Conservation (phyloP, 2,797 vertebrate species). For the Phyllotis vaccarum region DNA sequence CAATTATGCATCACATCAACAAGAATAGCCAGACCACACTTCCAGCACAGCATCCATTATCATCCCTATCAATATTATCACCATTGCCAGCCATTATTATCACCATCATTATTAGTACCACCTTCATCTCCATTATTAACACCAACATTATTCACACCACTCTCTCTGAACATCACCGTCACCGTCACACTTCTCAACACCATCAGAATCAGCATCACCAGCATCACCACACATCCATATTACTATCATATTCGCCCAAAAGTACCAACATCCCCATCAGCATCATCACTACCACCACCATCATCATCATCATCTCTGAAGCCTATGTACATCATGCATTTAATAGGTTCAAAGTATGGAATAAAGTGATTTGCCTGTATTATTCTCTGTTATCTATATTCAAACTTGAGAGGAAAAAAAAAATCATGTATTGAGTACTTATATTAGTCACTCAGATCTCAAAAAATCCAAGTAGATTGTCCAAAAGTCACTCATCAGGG, state of each 20-base stretch:
- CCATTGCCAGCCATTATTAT: too few species aligned
- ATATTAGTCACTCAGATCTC: background rate
- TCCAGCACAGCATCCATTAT: background rate
- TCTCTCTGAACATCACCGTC: background rate
- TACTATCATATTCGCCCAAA: background rate
- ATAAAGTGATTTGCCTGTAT: background rate
- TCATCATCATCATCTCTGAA: background rate
- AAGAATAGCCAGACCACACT: background rate
- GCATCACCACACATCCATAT: too few species aligned
- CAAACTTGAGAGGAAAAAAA: background rate
- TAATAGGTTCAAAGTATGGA: background rate
- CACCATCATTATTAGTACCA: too few species aligned
- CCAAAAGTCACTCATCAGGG: background rate
- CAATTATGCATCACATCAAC: background rate
- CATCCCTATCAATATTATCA: background rate
- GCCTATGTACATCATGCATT: background rate
- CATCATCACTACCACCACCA: accelerated
- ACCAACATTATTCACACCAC: background rate
- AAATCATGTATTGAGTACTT: background rate
- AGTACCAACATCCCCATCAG: background rate
- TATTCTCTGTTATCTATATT: background rate
- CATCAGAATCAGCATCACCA: background rate
- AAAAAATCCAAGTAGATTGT: background rate
- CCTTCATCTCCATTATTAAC: background rate
- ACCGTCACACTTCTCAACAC: background rate